phyloP scores from a whole-genome alignment of 2,113 vertebrate genomes.

The Colaptes auratus region DNA sequence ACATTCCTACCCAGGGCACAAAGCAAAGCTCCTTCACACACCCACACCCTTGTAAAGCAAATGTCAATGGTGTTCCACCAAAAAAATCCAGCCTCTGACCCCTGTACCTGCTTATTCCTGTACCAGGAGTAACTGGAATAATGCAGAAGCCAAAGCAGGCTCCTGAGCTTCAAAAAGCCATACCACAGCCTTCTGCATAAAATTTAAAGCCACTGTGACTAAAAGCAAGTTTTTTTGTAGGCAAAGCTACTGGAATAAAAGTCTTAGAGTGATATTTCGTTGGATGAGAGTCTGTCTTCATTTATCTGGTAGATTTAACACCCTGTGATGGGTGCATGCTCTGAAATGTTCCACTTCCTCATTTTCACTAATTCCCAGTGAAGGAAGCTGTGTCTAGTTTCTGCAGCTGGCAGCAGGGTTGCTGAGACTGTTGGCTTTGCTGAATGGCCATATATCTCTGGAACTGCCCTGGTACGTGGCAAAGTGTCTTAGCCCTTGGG shows the following conservation, averaged over 20 bases:
- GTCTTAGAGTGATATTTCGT: not conserved
- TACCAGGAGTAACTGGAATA: not conserved
- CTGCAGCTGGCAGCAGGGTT: not conserved
- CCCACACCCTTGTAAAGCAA: not conserved
- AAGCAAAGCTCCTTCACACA: not conserved
- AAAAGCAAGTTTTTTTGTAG: constrained; percentile 5
- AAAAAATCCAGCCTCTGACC: not conserved
- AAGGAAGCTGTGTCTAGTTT: not conserved
- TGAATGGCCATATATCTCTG: not conserved
- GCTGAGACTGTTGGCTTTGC: not conserved
- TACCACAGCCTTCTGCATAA: not conserved
- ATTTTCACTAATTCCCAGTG: not conserved
- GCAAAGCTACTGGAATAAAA: constrained; percentile 44
- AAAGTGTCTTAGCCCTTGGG: not conserved
- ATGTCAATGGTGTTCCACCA: not conserved
- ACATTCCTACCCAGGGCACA: not conserved
- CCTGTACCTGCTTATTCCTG: not conserved
- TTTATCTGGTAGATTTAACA: not conserved
- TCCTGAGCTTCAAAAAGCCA: not conserved
- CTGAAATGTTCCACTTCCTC: not conserved
- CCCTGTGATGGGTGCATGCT: not conserved
- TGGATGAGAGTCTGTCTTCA: not conserved
- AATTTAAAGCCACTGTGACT: not conserved
- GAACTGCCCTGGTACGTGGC: not conserved
- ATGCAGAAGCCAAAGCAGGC: not conserved